Conservation (phyloP, 2,797 vertebrate genomes). For the Neomorphus geoffroyi region DNA sequence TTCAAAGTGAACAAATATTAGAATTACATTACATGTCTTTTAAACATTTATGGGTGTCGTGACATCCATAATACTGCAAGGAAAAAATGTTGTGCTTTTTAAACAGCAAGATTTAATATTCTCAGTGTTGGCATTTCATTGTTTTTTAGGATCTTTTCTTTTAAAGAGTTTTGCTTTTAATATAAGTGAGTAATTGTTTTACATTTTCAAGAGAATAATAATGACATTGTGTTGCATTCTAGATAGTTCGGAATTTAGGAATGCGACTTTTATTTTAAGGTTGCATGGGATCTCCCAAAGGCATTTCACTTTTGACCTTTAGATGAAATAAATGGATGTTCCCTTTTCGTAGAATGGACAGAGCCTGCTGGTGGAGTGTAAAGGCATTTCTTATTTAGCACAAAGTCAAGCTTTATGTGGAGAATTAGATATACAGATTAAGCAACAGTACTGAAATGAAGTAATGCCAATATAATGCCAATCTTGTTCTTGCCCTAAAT, state of each 20-base stretch:
- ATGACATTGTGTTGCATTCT: constrained; percentile 74
- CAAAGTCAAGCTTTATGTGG: constrained; percentile 68
- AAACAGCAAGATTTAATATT: constrained; percentile 38
- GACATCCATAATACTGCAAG: background rate
- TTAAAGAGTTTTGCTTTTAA: constrained; percentile 44
- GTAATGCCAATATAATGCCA: background rate
- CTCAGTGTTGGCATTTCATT: constrained; percentile 22
- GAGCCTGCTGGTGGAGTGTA: constrained; percentile 39
- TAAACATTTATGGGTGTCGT: background rate
- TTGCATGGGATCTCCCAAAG: constrained; percentile 72
- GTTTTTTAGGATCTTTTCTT: constrained; percentile 50
- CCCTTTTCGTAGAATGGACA: background rate
- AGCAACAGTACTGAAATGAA: constrained; percentile 3
- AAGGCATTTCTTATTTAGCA: constrained; percentile 65
- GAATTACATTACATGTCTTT: background rate
- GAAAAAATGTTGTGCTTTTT: constrained; percentile 28
- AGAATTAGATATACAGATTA: constrained; percentile 57
- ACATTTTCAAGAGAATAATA: constrained; percentile 73
- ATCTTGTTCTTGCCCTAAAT: background rate
- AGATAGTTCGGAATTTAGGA: constrained; percentile 72
- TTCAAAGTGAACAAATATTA: constrained; percentile 27
- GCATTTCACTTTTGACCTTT: constrained; percentile 80
- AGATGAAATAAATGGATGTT: constrained; percentile 54
- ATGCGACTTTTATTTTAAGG: constrained; percentile 81
- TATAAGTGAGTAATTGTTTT: constrained; percentile 75